These are phyloP conservation scores for Trichomalopsis sarcophagae DNA, from an alignment of 1,140 invertebrate species.

Conservation along the genomic window DNA sequence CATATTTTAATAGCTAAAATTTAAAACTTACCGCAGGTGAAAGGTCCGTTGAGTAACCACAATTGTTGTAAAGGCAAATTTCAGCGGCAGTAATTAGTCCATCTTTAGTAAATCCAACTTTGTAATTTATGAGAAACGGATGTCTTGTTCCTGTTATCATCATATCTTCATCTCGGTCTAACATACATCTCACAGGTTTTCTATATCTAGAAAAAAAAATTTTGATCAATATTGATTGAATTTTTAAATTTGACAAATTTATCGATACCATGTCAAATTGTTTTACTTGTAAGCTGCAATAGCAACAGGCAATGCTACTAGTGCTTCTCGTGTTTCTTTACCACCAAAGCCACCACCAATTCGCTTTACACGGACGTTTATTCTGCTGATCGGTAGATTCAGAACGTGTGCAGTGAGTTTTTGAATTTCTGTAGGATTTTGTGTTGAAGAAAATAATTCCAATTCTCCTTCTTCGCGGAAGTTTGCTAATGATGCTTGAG, in stretches of 20 bases:
- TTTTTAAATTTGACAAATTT: constrained; percentile 12
- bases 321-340: constrained; percentile 87
- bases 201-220: constrained; percentile 45
- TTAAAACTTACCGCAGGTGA: constrained; percentile 79
- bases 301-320: constrained; percentile 80
- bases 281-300: constrained; percentile 78
- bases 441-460: constrained; percentile 88
- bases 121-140: constrained; percentile 91
- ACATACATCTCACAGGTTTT: constrained; percentile 87
- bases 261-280: too few species aligned
- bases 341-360: constrained; percentile 97
- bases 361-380: constrained; percentile 87
- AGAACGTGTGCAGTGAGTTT: constrained; percentile 82
- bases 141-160: constrained; percentile 88
- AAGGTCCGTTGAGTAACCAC: constrained; percentile 88
- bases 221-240: too few species aligned
- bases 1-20: neutral
- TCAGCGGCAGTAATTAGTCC: constrained; percentile 84
- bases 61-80: constrained; percentile 87
- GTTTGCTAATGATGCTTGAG: constrained; percentile 84
- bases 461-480: constrained; percentile 90
- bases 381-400: constrained; percentile 83
- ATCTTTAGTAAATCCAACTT: constrained; percentile 84
- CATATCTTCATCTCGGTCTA: constrained; percentile 97
- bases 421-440: constrained; percentile 87